Evolutionary conservation across 2,113 vertebrate genomes (phyloP).

Genomic region (Rafetus swinhoei): DNA sequence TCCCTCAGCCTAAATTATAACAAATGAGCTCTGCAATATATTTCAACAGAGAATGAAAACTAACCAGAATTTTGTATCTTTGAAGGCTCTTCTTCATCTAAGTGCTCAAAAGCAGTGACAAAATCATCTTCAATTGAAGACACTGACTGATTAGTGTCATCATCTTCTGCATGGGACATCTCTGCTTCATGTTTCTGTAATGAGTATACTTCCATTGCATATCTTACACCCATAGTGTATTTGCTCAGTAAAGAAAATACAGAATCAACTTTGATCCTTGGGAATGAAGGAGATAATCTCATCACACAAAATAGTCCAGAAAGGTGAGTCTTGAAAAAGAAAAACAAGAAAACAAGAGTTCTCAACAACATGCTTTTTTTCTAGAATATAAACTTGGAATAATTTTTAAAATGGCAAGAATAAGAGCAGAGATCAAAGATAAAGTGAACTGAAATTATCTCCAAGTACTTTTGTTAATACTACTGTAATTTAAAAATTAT

Average conservation of each 20-base stretch:
- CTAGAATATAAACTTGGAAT: constrained; percentile 18
- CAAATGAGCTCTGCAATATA: background rate
- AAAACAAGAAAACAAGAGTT: constrained; percentile 43
- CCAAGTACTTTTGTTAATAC: background rate
- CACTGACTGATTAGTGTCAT: constrained; percentile 97
- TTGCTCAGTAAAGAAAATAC: constrained; percentile 88
- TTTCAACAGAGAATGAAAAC: constrained; percentile 45
- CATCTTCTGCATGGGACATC: constrained; percentile 85
- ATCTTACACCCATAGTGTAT: constrained; percentile 88
- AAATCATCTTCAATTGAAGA: constrained; percentile 99
- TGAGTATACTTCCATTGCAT: constrained; percentile 84
- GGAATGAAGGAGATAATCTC: constrained; percentile 82
- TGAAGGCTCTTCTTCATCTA: constrained; percentile 91
- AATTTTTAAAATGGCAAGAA: background rate
- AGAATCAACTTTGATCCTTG: constrained; percentile 80
- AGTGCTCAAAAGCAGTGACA: constrained; percentile 96
- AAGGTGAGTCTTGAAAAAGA: constrained; percentile 68
- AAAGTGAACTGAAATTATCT: fast-evolving
- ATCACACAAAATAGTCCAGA: constrained; percentile 90
- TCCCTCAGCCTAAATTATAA: no score
- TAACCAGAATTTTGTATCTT: constrained; percentile 76
- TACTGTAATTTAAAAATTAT: background rate
- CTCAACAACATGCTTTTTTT: background rate
- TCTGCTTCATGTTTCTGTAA: constrained; percentile 77
- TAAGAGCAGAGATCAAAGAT: background rate